Percentiles rank a stretch among this genome's conserved stretches.
These are phyloP conservation scores for Euphydryas editha DNA, from an alignment of 2,888 invertebrate species.

Conservation along the genomic window DNA sequence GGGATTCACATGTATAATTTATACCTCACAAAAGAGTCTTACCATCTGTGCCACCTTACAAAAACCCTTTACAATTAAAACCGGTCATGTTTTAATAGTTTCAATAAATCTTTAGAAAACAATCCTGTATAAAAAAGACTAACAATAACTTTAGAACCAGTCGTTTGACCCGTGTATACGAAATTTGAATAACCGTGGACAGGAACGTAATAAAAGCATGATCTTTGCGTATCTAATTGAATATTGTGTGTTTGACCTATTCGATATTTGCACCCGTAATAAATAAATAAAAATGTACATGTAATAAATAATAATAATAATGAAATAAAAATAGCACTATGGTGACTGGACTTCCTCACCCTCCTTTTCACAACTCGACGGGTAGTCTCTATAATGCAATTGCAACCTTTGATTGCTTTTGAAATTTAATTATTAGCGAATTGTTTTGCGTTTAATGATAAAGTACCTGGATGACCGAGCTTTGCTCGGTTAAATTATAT, in stretches of 20 bases:
- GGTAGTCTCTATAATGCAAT: slow-evolving; percentile 13
- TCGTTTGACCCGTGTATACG: background rate
- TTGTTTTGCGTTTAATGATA: background rate
- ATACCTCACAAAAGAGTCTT: background rate
- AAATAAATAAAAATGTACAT: too few species aligned
- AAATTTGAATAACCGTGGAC: background rate
- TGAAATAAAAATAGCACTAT: slow-evolving; percentile 5
- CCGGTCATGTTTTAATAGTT: background rate
- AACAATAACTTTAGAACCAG: background rate
- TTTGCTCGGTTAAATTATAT: too few species aligned
- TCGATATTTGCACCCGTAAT: too few species aligned
- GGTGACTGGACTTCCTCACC: slow-evolving; percentile 4
- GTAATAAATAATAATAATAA: too few species aligned
- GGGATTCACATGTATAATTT: background rate
- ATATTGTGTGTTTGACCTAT: background rate
- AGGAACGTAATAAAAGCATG: background rate
- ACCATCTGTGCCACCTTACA: background rate
- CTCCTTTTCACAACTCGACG: slow-evolving; percentile 6
- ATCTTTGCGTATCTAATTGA: background rate
- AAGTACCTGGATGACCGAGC: too few species aligned
- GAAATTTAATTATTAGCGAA: slow-evolving; percentile 8
- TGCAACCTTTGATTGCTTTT: slow-evolving; percentile 10
- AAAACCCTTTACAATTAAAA: background rate
- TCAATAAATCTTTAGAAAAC: background rate
- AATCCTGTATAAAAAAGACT: background rate